Evolutionary conservation across 2,888 invertebrate species (phyloP).

Genomic region (Cerastoderma edule): DNA sequence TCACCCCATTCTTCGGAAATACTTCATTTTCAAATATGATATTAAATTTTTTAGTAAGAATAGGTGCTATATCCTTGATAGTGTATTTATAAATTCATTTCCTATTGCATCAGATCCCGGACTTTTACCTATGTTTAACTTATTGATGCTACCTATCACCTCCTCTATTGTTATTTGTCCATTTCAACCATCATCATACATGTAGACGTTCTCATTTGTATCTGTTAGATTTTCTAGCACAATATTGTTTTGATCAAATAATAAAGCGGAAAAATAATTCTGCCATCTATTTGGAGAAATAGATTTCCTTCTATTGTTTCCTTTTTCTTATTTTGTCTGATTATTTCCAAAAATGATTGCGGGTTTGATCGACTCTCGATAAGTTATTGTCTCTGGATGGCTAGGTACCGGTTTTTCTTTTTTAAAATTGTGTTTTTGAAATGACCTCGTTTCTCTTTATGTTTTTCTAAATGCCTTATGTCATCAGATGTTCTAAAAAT

Average conservation of each 20-base stretch:
- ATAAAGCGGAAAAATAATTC: neutral
- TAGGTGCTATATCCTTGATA: slow-evolving; percentile 3
- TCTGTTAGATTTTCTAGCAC: neutral
- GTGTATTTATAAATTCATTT: neutral
- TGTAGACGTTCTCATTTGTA: neutral
- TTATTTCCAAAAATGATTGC: neutral
- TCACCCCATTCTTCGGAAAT: slow-evolving; percentile 5
- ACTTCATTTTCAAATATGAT: slow-evolving; percentile 5
- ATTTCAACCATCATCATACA: neutral
- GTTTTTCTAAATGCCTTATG: neutral
- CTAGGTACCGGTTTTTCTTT: neutral
- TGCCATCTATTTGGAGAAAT: neutral
- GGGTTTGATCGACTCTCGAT: neutral
- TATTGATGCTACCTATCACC: slow-evolving; percentile 7
- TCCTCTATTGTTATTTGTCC: neutral
- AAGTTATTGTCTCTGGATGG: neutral
- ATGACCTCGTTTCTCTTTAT: neutral
- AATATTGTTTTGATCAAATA: neutral
- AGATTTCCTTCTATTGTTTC: neutral
- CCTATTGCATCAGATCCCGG: neutral
- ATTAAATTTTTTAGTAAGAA: slow-evolving; percentile 11
- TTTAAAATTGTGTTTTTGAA: neutral
- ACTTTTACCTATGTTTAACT: neutral
- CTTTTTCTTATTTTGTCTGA: neutral
- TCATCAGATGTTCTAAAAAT: neutral